phyloP scores from a whole-genome alignment of 2,113 vertebrate species.

The Triplophysa rosa region DNA sequence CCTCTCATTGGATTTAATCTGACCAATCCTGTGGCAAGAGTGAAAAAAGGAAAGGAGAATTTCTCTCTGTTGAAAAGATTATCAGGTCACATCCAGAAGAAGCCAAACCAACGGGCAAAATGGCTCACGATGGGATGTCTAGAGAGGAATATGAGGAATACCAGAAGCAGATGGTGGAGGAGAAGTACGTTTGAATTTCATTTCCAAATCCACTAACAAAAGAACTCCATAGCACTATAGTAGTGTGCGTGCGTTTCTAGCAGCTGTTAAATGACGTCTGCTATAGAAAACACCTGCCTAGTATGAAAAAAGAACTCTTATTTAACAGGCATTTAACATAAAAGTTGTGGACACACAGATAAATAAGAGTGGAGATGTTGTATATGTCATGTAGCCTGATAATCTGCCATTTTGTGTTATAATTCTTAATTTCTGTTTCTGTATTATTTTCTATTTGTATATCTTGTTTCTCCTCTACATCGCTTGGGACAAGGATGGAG shows the following conservation, averaged over 20 bases:
- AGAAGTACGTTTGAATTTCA: constrained; percentile 79
- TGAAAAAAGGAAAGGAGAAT: neutral
- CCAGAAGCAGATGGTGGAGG: constrained; percentile 84
- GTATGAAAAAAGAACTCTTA: too few species aligned
- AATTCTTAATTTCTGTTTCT: neutral
- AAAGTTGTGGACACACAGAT: too few species aligned
- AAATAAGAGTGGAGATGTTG: too few species aligned
- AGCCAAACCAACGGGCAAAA: constrained; percentile 3
- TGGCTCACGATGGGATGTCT: constrained; percentile 74
- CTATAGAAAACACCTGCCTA: too few species aligned
- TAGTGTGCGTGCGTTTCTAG: too few species aligned
- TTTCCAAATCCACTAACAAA: too few species aligned
- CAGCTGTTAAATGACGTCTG: too few species aligned
- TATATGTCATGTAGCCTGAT: neutral
- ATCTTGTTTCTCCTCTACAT: neutral
- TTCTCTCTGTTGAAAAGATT: neutral
- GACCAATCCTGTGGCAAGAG: constrained; percentile 36
- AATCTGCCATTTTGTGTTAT: neutral
- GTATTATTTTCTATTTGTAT: neutral
- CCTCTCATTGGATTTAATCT: constrained; percentile 48
- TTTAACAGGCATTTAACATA: too few species aligned
- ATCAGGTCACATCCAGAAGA: neutral
- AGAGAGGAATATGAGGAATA: constrained; percentile 86
- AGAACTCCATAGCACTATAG: too few species aligned
- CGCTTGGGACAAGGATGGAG: constrained; percentile 76